A percentile compares a stretch with the other conserved stretches of the same genome.
These are phyloP conservation scores for Agrypnus murinus DNA, from an alignment of 2,888 invertebrate species.

Conservation along the genomic window DNA sequence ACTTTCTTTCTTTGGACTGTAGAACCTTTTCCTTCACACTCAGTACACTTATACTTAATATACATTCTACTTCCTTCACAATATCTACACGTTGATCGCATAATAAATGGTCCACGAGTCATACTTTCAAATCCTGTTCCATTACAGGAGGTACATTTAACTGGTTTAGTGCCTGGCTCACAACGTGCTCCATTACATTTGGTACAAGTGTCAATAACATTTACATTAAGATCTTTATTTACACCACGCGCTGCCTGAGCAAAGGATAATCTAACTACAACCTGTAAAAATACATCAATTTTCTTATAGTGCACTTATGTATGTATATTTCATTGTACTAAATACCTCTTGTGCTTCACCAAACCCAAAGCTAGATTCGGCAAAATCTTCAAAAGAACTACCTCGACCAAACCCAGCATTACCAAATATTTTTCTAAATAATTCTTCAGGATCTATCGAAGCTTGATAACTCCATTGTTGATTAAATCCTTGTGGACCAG, in stretches of 20 bases:
- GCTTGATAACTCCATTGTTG: constrained; percentile 91
- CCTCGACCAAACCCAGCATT: constrained; percentile 81
- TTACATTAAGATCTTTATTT: constrained; percentile 93
- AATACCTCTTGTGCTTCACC: constrained; percentile 91
- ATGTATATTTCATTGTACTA: neutral
- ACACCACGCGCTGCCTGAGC: constrained; percentile 96
- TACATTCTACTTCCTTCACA: constrained; percentile 90
- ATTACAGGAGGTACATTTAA: constrained; percentile 93
- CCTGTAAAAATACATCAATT: constrained; percentile 72
- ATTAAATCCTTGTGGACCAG: constrained; percentile 78
- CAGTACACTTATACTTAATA: constrained; percentile 92
- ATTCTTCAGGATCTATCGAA: constrained; percentile 94
- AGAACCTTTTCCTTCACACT: constrained; percentile 93
- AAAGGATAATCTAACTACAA: constrained; percentile 91
- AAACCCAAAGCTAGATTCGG: constrained; percentile 92
- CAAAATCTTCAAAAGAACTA: constrained; percentile 85
- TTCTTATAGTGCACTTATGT: too few species aligned
- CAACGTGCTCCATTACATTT: constrained; percentile 91
- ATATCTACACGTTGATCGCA: constrained; percentile 95
- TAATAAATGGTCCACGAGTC: constrained; percentile 90
- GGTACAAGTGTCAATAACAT: constrained; percentile 93
- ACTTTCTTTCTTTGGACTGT: constrained; percentile 91
- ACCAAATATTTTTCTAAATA: constrained; percentile 97
- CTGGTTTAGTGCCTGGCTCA: constrained; percentile 93
- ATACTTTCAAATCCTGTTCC: constrained; percentile 97